Evolutionary conservation across 53 echinoderm and acorn worm species (phyloP).

Genomic region (Antedon mediterranea): DNA sequence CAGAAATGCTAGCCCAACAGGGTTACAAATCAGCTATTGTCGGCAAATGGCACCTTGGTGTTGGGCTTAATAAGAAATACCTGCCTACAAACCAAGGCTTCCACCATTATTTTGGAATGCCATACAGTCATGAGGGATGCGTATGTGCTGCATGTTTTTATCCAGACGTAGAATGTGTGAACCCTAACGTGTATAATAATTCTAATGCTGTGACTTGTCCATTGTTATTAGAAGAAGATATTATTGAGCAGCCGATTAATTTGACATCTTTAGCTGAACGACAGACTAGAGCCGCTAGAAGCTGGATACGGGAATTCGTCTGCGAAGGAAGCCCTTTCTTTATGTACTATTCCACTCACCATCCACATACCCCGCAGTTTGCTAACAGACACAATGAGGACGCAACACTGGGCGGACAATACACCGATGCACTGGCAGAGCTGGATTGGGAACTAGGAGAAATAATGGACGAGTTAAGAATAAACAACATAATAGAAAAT

Average conservation of each 20-base stretch:
- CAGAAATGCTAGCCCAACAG: slow-evolving; percentile 15
- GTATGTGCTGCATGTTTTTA: slow-evolving; percentile 15
- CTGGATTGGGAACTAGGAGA: slow-evolving; percentile 15
- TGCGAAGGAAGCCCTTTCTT: not conserved
- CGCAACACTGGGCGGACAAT: not conserved
- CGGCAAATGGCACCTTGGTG: slow-evolving; percentile 38
- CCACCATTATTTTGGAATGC: slow-evolving; percentile 26
- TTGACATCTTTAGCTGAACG: slow-evolving; percentile 19
- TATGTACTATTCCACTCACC: not conserved
- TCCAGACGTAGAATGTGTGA: no score
- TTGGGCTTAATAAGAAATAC: slow-evolving; percentile 15
- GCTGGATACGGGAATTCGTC: not conserved
- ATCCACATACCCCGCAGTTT: not conserved
- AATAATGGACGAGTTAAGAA: slow-evolving; percentile 17
- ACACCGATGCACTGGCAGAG: not conserved
- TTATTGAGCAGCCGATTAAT: slow-evolving; percentile 35
- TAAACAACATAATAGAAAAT: slow-evolving; percentile 6
- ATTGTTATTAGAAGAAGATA: slow-evolving; percentile 15
- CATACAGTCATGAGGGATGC: slow-evolving; percentile 28
- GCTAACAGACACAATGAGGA: not conserved
- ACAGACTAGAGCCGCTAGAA: slow-evolving; percentile 13
- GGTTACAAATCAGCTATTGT: slow-evolving; percentile 21
- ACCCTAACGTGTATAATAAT: no score
- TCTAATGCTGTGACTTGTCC: no score
- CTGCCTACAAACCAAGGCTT: slow-evolving; percentile 30